Evolutionary conservation across 2,797 vertebrate species (phyloP).

Genomic region (Syngnathus acus): DNA sequence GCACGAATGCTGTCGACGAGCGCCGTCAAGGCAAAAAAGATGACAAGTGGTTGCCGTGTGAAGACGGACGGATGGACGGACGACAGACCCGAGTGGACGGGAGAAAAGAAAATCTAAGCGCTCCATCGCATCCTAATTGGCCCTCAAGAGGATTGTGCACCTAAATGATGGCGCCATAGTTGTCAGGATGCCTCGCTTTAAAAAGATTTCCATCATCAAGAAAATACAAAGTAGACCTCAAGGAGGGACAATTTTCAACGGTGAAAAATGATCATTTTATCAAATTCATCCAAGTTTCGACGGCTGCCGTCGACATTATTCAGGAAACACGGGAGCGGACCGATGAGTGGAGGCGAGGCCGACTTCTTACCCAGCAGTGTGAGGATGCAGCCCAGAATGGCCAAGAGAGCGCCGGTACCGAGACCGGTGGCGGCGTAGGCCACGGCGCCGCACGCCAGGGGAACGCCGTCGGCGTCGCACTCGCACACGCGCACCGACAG

Average conservation of each 20-base stretch:
- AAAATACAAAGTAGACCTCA: slow-evolving; percentile 23
- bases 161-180: slow-evolving; percentile 32
- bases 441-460: slow-evolving; percentile 84
- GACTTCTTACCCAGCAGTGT: slow-evolving; percentile 81
- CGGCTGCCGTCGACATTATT: no score
- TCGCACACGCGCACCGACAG: slow-evolving; percentile 90
- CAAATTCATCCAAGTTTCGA: no score
- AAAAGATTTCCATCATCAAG: background rate
- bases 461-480: slow-evolving; percentile 78
- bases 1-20: background rate
- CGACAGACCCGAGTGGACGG: background rate
- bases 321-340: no score
- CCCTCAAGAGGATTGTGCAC: slow-evolving; percentile 47
- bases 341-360: no score
- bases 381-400: slow-evolving; percentile 90
- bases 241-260: slow-evolving; percentile 10
- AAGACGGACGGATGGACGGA: background rate
- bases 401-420: slow-evolving; percentile 89
- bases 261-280: no score
- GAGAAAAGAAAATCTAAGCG: slow-evolving; percentile 3
- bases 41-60: background rate
- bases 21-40: background rate
- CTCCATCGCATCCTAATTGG: slow-evolving; percentile 58
- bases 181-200: slow-evolving; percentile 25
- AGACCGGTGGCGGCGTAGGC: slow-evolving; percentile 87